These are phyloP conservation scores for Anhinga anhinga DNA, from an alignment of 2,113 vertebrate genomes.

Conservation along the genomic window DNA sequence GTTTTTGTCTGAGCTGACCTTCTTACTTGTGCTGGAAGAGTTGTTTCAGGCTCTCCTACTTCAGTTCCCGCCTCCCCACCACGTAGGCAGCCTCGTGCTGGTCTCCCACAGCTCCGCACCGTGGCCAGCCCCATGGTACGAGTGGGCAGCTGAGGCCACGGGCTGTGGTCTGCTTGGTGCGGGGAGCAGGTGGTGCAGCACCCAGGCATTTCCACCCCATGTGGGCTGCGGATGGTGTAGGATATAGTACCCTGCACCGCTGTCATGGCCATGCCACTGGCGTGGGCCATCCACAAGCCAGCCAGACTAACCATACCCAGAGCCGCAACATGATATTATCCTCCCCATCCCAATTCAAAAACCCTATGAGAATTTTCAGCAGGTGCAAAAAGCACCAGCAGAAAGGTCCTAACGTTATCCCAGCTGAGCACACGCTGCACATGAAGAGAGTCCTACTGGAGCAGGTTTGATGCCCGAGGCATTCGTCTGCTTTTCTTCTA, in stretches of 20 bases:
- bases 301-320: neutral
- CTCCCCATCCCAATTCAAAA: neutral
- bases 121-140: accelerated
- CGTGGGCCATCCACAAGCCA: neutral
- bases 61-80: neutral
- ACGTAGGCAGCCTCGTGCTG: accelerated
- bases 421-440: neutral
- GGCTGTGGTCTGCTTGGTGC: neutral
- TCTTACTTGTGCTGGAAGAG: neutral
- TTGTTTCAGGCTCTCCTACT: neutral
- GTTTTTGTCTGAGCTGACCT: neutral
- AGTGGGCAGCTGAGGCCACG: neutral
- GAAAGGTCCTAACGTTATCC: neutral
- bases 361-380: neutral
- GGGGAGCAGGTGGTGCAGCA: neutral
- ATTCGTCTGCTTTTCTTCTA: constrained; percentile 43
- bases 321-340: neutral
- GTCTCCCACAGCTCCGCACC: neutral
- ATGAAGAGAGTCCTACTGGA: neutral
- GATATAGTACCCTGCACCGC: too few relatives aligned
- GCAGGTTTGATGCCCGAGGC: constrained; percentile 26
- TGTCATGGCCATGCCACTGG: neutral
- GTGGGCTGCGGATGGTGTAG: neutral
- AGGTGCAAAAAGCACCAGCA: neutral
- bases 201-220: neutral